Percentiles rank a stretch among this genome's conserved stretches.
These are phyloP conservation scores for Dyspetes luteomarginatus DNA, from an alignment of 2,888 invertebrate species.

Conservation along the genomic window DNA sequence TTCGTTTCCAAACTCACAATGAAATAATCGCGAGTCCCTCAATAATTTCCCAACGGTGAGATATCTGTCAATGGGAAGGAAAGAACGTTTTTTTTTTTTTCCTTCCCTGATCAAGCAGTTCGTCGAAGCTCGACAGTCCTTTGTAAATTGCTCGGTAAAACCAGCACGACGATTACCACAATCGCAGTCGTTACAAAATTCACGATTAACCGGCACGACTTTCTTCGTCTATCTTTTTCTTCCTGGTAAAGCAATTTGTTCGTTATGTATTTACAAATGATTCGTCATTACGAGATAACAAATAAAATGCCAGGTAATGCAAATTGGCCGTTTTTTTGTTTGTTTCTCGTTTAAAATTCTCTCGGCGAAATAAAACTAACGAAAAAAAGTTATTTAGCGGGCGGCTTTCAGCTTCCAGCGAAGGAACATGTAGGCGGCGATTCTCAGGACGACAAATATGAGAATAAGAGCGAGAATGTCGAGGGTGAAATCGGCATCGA, in stretches of 20 bases:
- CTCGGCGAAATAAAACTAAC: neutral
- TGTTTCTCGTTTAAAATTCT: neutral
- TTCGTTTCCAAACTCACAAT: slow-evolving; percentile 1
- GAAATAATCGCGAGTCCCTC: slow-evolving; percentile 3
- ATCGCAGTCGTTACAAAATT: slow-evolving; percentile 11
- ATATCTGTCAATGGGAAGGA: too few species aligned
- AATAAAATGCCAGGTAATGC: neutral
- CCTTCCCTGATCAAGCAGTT: slow-evolving; percentile 39
- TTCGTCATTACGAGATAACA: slow-evolving; percentile 3
- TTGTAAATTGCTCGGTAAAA: slow-evolving; percentile 28
- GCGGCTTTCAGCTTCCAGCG: slow-evolving; percentile 93
- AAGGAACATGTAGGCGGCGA: slow-evolving; percentile 93
- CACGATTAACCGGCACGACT: slow-evolving; percentile 14
- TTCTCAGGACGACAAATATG: slow-evolving; percentile 91
- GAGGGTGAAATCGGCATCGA: slow-evolving; percentile 90
- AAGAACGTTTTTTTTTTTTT: too few species aligned
- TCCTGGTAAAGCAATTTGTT: too few species aligned
- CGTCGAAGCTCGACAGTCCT: slow-evolving; percentile 13
- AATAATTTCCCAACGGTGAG: too few species aligned
- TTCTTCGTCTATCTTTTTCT: neutral
- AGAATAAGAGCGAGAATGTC: slow-evolving; percentile 91
- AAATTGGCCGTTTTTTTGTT: slow-evolving; percentile 7
- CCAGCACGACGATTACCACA: slow-evolving; percentile 35
- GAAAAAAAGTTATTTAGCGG: slow-evolving; percentile 85
- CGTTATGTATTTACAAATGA: neutral